Conservation (phyloP, 2,797 vertebrate genomes). For the Xenops minutus region DNA sequence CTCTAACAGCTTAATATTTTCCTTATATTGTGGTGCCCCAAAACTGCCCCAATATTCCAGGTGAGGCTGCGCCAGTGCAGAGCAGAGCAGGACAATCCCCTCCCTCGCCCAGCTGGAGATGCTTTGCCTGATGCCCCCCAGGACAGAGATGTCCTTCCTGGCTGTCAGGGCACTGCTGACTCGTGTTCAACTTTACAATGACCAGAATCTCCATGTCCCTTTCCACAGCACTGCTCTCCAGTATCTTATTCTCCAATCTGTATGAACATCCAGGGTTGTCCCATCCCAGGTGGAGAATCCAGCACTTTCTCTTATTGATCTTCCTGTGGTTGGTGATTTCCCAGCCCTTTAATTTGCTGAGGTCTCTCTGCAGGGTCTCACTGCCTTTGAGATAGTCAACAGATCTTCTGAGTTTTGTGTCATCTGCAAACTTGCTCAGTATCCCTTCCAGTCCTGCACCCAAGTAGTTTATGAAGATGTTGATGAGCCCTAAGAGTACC, state of each 20-base stretch:
- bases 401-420: not conserved
- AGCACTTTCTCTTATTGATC: not conserved
- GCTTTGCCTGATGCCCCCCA: not conserved
- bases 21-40: not conserved
- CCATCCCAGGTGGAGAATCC: not conserved
- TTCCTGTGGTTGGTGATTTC: not conserved
- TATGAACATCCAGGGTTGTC: not conserved
- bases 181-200: not conserved
- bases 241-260: not conserved
- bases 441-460: not conserved
- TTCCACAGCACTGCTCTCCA: not conserved
- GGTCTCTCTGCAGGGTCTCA: too few species aligned
- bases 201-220: not conserved
- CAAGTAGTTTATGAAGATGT: not conserved
- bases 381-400: not conserved
- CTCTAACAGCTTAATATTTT: not conserved
- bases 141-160: not conserved
- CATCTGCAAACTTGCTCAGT: rapidly evolving
- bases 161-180: not conserved
- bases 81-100: not conserved
- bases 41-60: not conserved
- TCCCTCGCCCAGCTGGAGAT: not conserved
- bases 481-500: not conserved
- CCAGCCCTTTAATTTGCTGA: not conserved
- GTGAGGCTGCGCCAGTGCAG: not conserved